These are phyloP conservation scores for Rosalia funebris DNA, from an alignment of 2,888 invertebrate species.

Conservation along the genomic window DNA sequence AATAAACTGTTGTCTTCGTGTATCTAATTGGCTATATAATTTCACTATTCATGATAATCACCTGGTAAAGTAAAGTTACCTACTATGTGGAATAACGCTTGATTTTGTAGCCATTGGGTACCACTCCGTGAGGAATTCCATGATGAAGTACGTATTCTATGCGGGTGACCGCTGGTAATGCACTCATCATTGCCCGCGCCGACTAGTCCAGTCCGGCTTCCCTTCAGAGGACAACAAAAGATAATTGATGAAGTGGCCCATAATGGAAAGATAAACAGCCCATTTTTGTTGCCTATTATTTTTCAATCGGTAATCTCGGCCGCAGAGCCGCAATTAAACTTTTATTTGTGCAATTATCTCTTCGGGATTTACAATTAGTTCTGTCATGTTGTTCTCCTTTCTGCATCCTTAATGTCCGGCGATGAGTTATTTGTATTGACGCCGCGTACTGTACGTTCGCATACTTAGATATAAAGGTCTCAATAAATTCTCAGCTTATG, in stretches of 20 bases:
- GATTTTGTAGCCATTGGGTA: too few relatives aligned
- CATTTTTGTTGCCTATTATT: slow-evolving; percentile 40
- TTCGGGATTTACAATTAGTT: slow-evolving; percentile 7
- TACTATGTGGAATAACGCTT: too few relatives aligned
- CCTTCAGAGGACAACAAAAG: not conserved
- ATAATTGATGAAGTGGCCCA: slow-evolving; percentile 44
- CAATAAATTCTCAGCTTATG: slow-evolving; percentile 11
- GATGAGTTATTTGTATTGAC: slow-evolving; percentile 1
- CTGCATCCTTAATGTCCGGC: not conserved
- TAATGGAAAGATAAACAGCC: slow-evolving; percentile 43
- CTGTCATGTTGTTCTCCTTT: not conserved
- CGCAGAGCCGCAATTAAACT: slow-evolving; percentile 21
- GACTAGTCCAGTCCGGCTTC: not conserved
- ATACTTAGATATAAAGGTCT: slow-evolving; percentile 3
- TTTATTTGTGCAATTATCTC: slow-evolving; percentile 16
- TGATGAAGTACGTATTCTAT: not conserved
- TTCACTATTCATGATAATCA: too few relatives aligned
- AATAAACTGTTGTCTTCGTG: too few relatives aligned
- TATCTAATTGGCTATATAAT: too few relatives aligned
- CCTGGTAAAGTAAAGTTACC: too few relatives aligned
- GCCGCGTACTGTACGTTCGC: not conserved
- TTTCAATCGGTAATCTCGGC: slow-evolving; percentile 39
- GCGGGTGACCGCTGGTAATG: not conserved
- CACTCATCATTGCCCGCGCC: not conserved
- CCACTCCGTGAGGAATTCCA: too few relatives aligned